Evolutionary conservation across 1,140 invertebrate genomes (phyloP).

Genomic region (Brachionus paranguensis): DNA sequence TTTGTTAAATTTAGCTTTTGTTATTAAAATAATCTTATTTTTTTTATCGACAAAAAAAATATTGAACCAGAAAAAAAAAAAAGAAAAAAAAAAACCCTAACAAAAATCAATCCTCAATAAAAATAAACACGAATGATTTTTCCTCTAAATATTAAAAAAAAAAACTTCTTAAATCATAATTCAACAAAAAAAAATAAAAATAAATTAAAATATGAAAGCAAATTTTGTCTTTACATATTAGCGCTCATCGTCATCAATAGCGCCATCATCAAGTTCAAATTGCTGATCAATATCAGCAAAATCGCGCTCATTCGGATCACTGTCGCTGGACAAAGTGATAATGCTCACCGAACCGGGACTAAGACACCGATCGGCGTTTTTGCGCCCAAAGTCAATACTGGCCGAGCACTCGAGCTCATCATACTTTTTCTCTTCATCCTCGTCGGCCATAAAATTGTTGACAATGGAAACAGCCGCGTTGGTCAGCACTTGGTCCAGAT

Average conservation of each 20-base stretch:
- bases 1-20: background rate
- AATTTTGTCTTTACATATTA: background rate
- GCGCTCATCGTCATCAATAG: background rate
- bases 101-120: background rate
- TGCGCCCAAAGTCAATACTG: slow-evolving; percentile 15
- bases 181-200: background rate
- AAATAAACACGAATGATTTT: background rate
- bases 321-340: slow-evolving; percentile 33
- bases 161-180: background rate
- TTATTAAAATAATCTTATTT: background rate
- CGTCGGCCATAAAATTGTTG: slow-evolving; percentile 23
- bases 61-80: no score
- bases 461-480: slow-evolving; percentile 19
- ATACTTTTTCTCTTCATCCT: background rate
- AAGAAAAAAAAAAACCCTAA: background rate
- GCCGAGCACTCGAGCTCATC: background rate
- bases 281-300: background rate
- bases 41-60: no score
- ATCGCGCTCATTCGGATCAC: slow-evolving; percentile 18
- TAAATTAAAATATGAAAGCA: background rate
- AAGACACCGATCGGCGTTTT: background rate
- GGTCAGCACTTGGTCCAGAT: slow-evolving; percentile 20
- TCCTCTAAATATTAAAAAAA: background rate
- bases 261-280: background rate
- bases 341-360: slow-evolving; percentile 35